A percentile compares a stretch with the other conserved stretches of the same genome.
phyloP scores from a whole-genome alignment of 2,113 vertebrate species.

The Laticauda laticaudata region DNA sequence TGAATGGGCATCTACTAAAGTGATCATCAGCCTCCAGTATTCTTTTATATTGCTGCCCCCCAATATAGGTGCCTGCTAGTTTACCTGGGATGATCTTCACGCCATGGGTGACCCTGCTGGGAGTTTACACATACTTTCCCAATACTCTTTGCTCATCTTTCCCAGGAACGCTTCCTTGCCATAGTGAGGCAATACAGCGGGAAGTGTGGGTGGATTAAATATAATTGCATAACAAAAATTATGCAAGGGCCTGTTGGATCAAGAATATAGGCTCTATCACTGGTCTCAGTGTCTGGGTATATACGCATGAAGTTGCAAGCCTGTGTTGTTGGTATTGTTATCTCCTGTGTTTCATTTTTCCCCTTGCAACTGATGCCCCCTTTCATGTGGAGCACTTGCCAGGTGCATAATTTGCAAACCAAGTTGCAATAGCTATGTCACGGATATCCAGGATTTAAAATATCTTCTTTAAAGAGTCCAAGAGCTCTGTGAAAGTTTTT shows the following conservation, averaged over 20 bases:
- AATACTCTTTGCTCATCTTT: neutral
- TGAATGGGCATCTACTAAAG: neutral
- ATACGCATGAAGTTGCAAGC: neutral
- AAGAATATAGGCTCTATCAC: neutral
- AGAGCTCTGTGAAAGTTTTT: neutral
- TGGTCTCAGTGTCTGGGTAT: neutral
- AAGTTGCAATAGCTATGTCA: neutral
- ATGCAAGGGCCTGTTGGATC: neutral
- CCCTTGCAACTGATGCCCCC: neutral
- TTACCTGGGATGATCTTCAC: neutral
- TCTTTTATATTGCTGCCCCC: neutral
- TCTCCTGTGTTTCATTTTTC: neutral
- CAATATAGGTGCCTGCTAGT: neutral
- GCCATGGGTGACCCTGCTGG: neutral
- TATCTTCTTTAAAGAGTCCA: neutral
- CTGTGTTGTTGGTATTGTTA: neutral
- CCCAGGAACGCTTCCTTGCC: neutral
- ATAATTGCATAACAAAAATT: neutral
- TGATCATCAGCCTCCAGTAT: neutral
- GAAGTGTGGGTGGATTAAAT: neutral
- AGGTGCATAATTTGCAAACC: neutral
- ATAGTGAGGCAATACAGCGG: neutral
- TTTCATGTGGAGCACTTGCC: neutral
- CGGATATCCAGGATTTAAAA: neutral
- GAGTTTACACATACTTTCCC: neutral